Evolutionary conservation across 1,140 invertebrate genomes (phyloP), one percentile per base, ranked within the genome.

Genomic region (Monomorium pharaonis): DNA sequence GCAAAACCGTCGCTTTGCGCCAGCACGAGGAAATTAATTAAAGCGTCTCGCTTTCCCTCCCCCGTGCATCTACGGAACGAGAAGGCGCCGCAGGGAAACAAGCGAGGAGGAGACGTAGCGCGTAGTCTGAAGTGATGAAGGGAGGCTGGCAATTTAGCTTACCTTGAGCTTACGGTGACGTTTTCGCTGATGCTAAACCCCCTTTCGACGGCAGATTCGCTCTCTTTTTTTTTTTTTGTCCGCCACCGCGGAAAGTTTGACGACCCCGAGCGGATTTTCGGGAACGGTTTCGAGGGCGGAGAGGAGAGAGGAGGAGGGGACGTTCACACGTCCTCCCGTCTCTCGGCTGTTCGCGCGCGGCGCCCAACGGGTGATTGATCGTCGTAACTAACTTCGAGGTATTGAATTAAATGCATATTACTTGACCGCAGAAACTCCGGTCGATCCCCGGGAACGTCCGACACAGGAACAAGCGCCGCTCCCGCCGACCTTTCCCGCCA

Each of bases 1-100:
- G 77, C 72, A 87, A 63, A 83, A 60, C 69, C 60, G 58, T 18
- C 60, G 49, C 47, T 77, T 83, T 65, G 37, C 78, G 10, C 42
- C 60, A 56, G 62, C 37, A 83, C 49, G 84, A 54, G 84, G 65
- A 72, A 89, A 89, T 89, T 89, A 89, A 89, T 89, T 89, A 89
- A 89, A 84, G 85, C 74, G 77, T 74, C 77, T 86, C 74, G 74
- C 54, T 63, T 21, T 14, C 21, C 51, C 54, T 63, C 21, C 18
- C 21, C 51, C 3, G 16, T 33, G 37, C 10, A 62, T 58, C 54
- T 33, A 33, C 51, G 42, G 30, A 21, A 14, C 49, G 84, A 83
- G 56, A 83, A 89, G 76, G 44, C 72, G 33, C 27, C 27, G n/a
- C 49, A 78, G 51, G 27, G 51, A 69, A 70, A 42, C 37, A 24